Conservation (phyloP, 2,888 invertebrate species). For the Eutolmus rufibarbis region DNA sequence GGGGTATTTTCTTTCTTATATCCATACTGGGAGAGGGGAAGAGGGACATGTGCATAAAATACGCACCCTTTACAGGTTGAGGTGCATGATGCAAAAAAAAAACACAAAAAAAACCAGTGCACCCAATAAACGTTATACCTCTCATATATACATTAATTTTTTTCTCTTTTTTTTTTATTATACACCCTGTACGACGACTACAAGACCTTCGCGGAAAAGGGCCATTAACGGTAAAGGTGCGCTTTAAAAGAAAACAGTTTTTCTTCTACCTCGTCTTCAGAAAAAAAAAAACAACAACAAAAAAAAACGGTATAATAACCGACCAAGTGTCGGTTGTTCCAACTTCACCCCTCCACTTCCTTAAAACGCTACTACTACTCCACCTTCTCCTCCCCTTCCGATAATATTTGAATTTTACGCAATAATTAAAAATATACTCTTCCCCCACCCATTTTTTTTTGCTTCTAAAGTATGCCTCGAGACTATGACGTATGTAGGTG, state of each 20-base stretch:
- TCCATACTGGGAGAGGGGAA: background rate
- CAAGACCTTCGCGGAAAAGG: background rate
- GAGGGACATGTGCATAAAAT: background rate
- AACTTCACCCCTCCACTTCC: background rate
- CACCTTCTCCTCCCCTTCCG: too few species aligned
- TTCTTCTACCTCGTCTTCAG: background rate
- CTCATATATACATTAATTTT: background rate
- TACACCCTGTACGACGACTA: background rate
- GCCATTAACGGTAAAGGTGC: background rate
- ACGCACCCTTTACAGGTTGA: background rate
- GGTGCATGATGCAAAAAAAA: background rate
- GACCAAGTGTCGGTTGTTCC: background rate
- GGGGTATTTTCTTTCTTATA: slow-evolving; percentile 1
- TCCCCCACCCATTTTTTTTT: too few species aligned
- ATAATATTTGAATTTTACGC: too few species aligned
- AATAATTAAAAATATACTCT: background rate
- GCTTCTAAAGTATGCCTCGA: too few species aligned
- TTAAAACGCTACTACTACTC: too few species aligned
- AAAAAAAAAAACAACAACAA: background rate
- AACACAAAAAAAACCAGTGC: background rate
- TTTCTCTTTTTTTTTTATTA: background rate
- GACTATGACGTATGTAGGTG: too few species aligned
- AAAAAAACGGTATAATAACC: background rate
- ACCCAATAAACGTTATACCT: background rate
- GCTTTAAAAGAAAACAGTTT: background rate